Evolutionary conservation across 2,888 invertebrate species (phyloP), one percentile per base, ranked within the genome.

Genomic region (Tiliacea aurago): DNA sequence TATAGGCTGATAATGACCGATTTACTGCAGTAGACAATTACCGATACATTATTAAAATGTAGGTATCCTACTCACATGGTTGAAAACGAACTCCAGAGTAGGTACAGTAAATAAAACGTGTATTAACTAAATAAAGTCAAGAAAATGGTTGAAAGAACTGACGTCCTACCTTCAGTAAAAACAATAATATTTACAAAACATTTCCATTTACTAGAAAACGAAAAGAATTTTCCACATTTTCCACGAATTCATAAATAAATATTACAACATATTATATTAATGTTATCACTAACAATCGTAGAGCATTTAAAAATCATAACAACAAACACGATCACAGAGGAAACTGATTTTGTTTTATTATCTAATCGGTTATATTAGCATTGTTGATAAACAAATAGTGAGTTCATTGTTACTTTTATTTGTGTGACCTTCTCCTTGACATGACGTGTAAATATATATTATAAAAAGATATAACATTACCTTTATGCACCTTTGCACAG

Each of bases 361-460:
- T 87, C 78, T 87, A 75, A 83, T 83, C 78, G 7, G 43, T 53
- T 59, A 41, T 58, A 41, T 71, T 41, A n/a, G 55, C 55, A 53
- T 67, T 76, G 78, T 76, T 86, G 83, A 83, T 79, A 86, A 83
- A 79, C 61, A 86, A 84, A 80, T 78, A 76, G 55, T 58, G 77
- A 79, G 84, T 87, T 87, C 84, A 77, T 84, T 81, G 79, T n/a
- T n/a, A n/a, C 75, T 71, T 85, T 81, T 79, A 81, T 81, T 73
- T 33, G 59, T 66, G 64, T 73, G 58, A 75, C 83, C 86, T 81
- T 85, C 72, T 64, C 80, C 74, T 87, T 83, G 73, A 76, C 69
- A 70, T 70, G 23, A n/a, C 61, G 65, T 51, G 23, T 45, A 49
- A 11, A 13, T 56, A 62, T 45, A 41, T 41, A 41, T 41, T 41